Base-by-base conservation (phyloP, 2,888 invertebrate species). In the Campoplex nolae region DNA sequence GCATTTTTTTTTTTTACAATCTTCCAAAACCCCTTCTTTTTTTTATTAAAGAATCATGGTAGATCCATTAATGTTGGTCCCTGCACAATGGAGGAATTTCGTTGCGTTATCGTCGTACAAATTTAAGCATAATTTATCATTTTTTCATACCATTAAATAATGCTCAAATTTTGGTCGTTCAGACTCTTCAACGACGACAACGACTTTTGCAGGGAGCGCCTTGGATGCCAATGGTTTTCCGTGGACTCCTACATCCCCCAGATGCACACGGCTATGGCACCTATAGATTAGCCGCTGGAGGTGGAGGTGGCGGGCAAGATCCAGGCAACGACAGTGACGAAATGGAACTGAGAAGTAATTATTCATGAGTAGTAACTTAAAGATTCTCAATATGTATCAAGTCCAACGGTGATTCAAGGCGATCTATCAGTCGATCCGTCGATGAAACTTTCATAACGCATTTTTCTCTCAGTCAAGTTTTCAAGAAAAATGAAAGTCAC, bases 261-360 rank as follows among this genome's bases (percentile, higher is more conserved):
- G 54, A 65, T 23, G 38, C 56, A 18, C 35, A 48, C 16, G 35
- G 71, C 16, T 76, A 56, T 18, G 56, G 56, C 4, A 18, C 75
- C 28, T 65, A 48, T 71, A 85, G 89, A 1, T 89, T 87, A 28
- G 62, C 16, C 32, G 35, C 62, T 38, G 87, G 75, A 28, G 88
- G 86, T 38, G 88, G 86, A 48, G 86, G 88, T 1, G 86, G 89
- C 11, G 85, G 90, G 18, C 90, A 90, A 48, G 92, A 92, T 88
- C 91, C 91, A 58, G 90, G 90, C 32, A 93, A 93, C 79, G 93
- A 94, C 58, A 93, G 92, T 51, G 93, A 94, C 76, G 93, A 94
- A 65, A 86, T 91, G 23, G 92, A 92, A 78, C 88, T 92, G 54
- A 89, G 92, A 89, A 92, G 92, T 93, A 85, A 65, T 35, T 85